Percentiles rank a stretch among this genome's conserved stretches.
These are phyloP conservation scores for Aphrocallistes beatrix DNA, from an alignment of 37 sponge, comb jelly and placozoan genomes.

Conservation along the genomic window DNA sequence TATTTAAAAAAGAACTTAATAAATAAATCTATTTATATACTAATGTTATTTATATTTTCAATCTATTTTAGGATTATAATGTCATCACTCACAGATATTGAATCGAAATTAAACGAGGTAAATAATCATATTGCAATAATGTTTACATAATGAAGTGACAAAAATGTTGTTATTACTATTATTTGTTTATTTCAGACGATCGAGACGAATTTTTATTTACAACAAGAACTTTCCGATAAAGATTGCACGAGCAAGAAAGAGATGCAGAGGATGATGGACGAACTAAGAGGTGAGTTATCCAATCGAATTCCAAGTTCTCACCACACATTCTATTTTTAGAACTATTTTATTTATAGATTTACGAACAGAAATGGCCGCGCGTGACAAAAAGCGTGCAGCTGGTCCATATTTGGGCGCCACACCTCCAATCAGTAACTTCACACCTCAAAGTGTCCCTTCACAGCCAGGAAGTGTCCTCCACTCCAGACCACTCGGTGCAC, in stretches of 20 bases:
- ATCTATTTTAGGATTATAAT: background rate
- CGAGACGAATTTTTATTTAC: background rate
- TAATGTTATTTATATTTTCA: too few relatives aligned
- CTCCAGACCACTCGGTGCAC: background rate
- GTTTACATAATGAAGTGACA: background rate
- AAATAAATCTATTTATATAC: too few relatives aligned
- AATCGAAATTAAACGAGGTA: background rate
- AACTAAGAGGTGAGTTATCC: background rate
- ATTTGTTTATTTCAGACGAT: background rate
- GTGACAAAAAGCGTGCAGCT: background rate
- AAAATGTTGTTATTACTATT: background rate
- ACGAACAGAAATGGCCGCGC: background rate
- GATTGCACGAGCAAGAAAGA: background rate
- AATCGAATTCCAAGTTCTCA: background rate
- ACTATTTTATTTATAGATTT: background rate
- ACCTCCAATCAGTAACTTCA: background rate
- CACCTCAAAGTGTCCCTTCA: background rate
- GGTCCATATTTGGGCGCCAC: too few relatives aligned
- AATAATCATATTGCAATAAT: background rate
- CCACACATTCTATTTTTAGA: background rate
- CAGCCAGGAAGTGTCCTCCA: background rate
- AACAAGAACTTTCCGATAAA: background rate
- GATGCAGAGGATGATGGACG: slow-evolving; percentile 19
- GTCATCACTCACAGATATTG: background rate
- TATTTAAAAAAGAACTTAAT: too few relatives aligned